phyloP scores from a whole-genome alignment of 2,113 vertebrate genomes.

The Eonycteris spelaea region DNA sequence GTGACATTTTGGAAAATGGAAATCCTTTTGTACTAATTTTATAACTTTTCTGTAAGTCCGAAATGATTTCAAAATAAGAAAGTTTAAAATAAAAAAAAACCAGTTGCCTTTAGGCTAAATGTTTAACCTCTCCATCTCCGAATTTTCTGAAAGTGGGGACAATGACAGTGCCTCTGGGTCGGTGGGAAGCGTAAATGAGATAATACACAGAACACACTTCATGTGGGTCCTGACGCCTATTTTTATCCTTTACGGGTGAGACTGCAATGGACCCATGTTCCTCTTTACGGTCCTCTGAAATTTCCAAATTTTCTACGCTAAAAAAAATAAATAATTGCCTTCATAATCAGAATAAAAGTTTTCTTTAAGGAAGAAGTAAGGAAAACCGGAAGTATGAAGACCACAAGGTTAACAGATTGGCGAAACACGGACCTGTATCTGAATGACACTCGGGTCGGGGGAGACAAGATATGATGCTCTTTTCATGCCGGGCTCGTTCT shows the following conservation, averaged over 20 bases:
- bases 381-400: background rate
- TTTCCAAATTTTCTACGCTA: background rate
- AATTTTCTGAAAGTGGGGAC: background rate
- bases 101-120: background rate
- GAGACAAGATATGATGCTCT: too few species aligned
- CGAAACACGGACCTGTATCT: too few species aligned
- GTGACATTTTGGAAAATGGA: background rate
- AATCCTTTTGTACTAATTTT: background rate
- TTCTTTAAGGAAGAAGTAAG: background rate
- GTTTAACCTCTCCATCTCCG: background rate
- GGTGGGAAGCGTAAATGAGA: background rate
- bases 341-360: background rate
- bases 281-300: background rate
- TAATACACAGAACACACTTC: background rate
- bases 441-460: background rate
- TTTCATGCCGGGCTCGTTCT: background rate
- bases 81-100: background rate
- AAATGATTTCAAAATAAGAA: background rate
- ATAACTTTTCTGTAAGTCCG: background rate
- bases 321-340: background rate
- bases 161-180: background rate
- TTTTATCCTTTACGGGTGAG: background rate
- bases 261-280: fast-evolving
- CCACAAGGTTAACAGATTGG: background rate
- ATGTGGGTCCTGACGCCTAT: background rate